Evolutionary conservation across 2,113 vertebrate genomes (phyloP), one percentile per base, ranked within the genome.

Genomic region (Forbesichthys agassizii): DNA sequence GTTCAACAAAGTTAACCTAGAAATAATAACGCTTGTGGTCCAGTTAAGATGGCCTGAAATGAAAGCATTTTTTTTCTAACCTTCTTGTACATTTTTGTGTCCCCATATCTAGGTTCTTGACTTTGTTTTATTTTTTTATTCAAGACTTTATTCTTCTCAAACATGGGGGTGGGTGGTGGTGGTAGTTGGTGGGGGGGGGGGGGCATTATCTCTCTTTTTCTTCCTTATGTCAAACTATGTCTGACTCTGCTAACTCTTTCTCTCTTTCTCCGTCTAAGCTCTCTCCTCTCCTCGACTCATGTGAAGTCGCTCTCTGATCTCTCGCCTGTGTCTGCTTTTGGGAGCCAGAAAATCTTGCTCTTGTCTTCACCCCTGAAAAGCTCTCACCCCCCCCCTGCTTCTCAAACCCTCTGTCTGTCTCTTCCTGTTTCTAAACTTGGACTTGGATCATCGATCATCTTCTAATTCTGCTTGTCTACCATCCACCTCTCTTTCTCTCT

Each of bases 201-300:
- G 20, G 20, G 20, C n/a, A n/a, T n/a, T n/a, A n/a, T n/a, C n/a
- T 59, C 62, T 49, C 63, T 59, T 53, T 11, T 66, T 71, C 75
- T 70, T 62, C 33, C 54, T 71, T 53, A 46, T 67, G 78, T 77
- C 78, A 16, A 58, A 79, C 83, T 78, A 82, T 75, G 77, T 71
- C 79, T 78, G 79, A 84, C 73, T 81, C 57, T 0, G 69, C 84
- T 84, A 81, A 86, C 82, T 68, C 46, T 83, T 69, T 84, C 79
- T 84, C 66, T 78, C 77, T 86, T 83, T 83, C 79, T 84, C 79
- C 83, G 54, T 86, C 84, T 88, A 81, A 86, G 77, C 73, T 82
- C 78, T 84, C 14, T 77, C 69, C 72, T 75, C 66, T 81, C 67
- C 68, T 85, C 76, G 72, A 78, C 81, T 80, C 78, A 86, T 82